A percentile compares a stretch with the other conserved stretches of the same genome.
These are phyloP conservation scores for Zeus faber DNA, from an alignment of 2,113 vertebrate genomes.

Conservation along the genomic window DNA sequence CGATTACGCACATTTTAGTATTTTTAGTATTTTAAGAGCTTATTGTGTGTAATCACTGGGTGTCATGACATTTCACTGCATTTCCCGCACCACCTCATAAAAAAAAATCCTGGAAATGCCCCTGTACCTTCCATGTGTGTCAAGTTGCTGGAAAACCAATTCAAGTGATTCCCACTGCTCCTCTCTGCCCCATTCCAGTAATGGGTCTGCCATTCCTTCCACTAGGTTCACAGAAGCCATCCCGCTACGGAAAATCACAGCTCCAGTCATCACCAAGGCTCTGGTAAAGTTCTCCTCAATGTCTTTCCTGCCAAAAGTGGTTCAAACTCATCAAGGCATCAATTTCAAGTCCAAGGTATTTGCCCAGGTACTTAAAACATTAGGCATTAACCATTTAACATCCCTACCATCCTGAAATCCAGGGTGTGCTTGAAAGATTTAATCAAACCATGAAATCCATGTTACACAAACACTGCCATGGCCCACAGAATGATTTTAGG, in stretches of 20 bases:
- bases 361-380: not conserved
- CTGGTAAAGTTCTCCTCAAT: constrained; percentile 13
- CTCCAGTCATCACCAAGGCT: not conserved
- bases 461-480: not conserved
- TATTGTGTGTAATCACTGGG: too few relatives aligned
- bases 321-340: constrained; percentile 8
- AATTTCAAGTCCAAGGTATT: constrained; percentile 12
- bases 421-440: not conserved
- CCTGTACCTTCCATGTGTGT: too few relatives aligned
- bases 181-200: constrained; percentile 9
- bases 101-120: too few relatives aligned
- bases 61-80: too few relatives aligned
- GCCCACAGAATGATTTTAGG: not conserved
- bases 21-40: too few relatives aligned
- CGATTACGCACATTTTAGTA: too few relatives aligned
- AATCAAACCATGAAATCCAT: not conserved
- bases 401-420: not conserved
- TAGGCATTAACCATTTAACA: not conserved
- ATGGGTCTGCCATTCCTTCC: not conserved
- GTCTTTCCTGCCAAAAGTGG: constrained; percentile 1
- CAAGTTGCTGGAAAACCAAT: constrained; percentile 21
- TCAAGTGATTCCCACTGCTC: not conserved
- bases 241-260: not conserved
- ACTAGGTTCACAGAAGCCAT: constrained; percentile 7
- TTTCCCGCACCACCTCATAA: too few relatives aligned